Conservation (phyloP, 64 coral and sea anemone genomes). For the Stylophora pistillata region DNA sequence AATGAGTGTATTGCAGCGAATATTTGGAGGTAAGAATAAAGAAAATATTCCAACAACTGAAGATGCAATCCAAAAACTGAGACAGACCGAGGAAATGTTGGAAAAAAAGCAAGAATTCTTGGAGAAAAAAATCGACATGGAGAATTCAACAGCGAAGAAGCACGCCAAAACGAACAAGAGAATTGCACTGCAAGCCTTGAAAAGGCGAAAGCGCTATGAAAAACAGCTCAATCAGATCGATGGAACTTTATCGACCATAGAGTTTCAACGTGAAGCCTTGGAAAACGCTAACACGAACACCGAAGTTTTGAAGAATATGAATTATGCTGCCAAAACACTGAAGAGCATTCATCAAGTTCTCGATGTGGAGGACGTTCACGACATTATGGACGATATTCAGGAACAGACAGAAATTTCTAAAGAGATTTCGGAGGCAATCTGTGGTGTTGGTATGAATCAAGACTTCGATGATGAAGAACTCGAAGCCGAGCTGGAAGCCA, state of each 20-base stretch:
- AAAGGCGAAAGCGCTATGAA: conserved; percentile 88
- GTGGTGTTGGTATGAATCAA: conserved; percentile 63
- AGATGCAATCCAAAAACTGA: conserved; percentile 76
- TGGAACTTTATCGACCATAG: conserved; percentile 93
- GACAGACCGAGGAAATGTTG: conserved; percentile 84
- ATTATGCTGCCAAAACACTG: conserved; percentile 73
- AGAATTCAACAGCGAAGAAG: conserved; percentile 54
- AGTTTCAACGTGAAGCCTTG: conserved; percentile 87
- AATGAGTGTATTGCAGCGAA: conserved; percentile 10
- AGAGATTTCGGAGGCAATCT: conserved; percentile 87
- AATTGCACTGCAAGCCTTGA: conserved; percentile 72
- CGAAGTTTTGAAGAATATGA: conserved; percentile 92
- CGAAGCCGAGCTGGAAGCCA: conserved; percentile 67
- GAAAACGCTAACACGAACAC: conserved; percentile 90
- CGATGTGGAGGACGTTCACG: conserved; percentile 80
- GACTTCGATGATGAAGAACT: conserved; percentile 72
- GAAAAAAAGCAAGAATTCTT: conserved; percentile 81
- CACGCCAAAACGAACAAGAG: conserved; percentile 85
- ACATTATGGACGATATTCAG: conserved; percentile 86
- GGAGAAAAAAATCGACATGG: conserved; percentile 84
- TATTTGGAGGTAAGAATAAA: conserved; percentile 38
- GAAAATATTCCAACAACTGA: conserved; percentile 68
- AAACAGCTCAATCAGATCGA: conserved; percentile 86
- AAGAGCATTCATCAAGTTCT: conserved; percentile 70
- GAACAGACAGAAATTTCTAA: conserved; percentile 87